These are phyloP conservation scores for Gallirallus australis DNA, from an alignment of 2,797 vertebrate species.

Conservation along the genomic window DNA sequence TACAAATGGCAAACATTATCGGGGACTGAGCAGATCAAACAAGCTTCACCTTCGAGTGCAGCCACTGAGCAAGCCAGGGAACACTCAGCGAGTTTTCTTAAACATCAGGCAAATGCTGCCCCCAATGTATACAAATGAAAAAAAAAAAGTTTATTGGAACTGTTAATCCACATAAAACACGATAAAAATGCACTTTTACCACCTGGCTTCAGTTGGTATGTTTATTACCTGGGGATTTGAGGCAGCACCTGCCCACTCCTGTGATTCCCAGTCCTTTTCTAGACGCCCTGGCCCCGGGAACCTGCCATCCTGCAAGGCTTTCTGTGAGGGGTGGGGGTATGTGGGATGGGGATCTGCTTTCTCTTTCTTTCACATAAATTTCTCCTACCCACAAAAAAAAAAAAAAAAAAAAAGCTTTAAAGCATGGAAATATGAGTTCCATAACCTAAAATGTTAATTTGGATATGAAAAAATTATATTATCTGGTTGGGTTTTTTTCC, in stretches of 20 bases:
- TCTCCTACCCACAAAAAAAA: not conserved
- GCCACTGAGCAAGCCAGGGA: not conserved
- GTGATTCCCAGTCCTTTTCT: not conserved
- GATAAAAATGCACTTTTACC: constrained; percentile 21
- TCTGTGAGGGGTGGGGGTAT: not conserved
- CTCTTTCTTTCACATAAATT: not conserved
- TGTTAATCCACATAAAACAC: constrained; percentile 13
- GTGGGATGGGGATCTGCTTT: not conserved
- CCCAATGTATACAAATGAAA: not conserved
- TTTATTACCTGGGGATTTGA: constrained; percentile 37
- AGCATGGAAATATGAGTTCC: not conserved
- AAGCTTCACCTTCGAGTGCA: not conserved
- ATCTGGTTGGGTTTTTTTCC: not conserved
- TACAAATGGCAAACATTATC: not conserved
- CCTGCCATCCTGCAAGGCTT: not conserved
- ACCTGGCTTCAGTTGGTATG: not conserved
- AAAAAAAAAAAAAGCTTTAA: not conserved
- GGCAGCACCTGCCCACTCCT: not conserved
- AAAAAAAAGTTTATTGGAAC: constrained; percentile 24
- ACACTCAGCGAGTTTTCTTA: not conserved
- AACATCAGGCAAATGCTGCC: not conserved
- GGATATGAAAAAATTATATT: not conserved
- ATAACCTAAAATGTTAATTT: not conserved
- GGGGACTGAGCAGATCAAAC: constrained; percentile 10
- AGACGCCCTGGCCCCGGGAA: not conserved